Base-by-base conservation (phyloP, 2,797 vertebrate species). In the Heliangelus exortis region DNA sequence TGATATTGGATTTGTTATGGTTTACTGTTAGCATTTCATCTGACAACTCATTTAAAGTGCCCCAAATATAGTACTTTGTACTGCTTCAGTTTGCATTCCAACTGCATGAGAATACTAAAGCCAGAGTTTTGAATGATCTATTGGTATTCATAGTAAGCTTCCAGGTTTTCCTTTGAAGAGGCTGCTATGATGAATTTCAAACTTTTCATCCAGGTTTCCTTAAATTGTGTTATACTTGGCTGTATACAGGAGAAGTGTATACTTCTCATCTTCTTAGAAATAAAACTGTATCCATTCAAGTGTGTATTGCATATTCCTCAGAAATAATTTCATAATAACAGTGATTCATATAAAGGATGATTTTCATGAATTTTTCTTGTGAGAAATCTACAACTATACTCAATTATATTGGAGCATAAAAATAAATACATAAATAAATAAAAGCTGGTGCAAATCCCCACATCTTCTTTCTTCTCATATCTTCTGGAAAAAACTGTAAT, bases 1-100 rank as follows among this genome's bases (percentile, higher is more conserved):
- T 57, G 73, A 65, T 90, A 78, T 1, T 90, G 36, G 36, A 86
- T 86, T 84, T 86, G 69, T 88, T 91, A 66, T 5, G 66, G 69
- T 90, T 86, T 86, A 71, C 62, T 84, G 66, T 36, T 72, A 86
- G 43, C 31, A n/a, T 73, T 93, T 93, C 20, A 58, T 78, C 80
- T 93, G 54, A 69, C 67, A 87, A 29, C 58, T 33, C 50, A 48
- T 63, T 16, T 33, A 17, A 89, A 68, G 54, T 50, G 43, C 63
- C 74, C 63, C 69, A 79, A 15, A 82, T 66, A 50, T 4, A 77
- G 57, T 67, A 41, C 58, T 75, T 86, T 68, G 9, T 57, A 31
- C 62, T 61, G 54, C 62, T 74, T 81, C 54, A 23, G 50, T 86
- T 81, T 88, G 57, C 50, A n/a, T 78, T 25, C n/a, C 36, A 72